Percentiles rank a stretch among this genome's conserved stretches.
These are phyloP conservation scores for Brachypodius melanocephalos DNA, from an alignment of 2,113 vertebrate genomes.

Conservation along the genomic window DNA sequence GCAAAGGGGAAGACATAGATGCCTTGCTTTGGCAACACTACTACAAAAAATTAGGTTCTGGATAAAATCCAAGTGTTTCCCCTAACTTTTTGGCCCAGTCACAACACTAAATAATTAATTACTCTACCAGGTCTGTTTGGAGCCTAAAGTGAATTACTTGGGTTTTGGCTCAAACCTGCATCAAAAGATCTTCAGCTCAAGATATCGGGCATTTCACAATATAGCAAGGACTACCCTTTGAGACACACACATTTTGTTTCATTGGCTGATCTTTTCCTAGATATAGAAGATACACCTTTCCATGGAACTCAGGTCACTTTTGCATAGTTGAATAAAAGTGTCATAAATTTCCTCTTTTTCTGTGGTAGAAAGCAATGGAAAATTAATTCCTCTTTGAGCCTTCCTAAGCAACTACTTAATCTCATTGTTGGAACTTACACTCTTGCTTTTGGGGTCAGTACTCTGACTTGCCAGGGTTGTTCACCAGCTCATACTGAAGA, in stretches of 20 bases:
- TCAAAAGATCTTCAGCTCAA: not conserved
- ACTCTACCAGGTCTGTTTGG: not conserved
- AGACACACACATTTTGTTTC: not conserved
- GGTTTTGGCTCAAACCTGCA: not conserved
- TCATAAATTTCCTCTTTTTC: not conserved
- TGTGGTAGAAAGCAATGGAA: not conserved
- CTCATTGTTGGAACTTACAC: not conserved
- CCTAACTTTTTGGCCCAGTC: not conserved
- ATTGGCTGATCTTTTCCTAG: not conserved
- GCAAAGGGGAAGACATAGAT: not conserved
- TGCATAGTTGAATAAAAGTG: not conserved
- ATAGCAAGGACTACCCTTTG: not conserved
- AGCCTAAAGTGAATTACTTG: not conserved
- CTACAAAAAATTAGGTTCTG: not conserved
- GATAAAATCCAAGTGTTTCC: not conserved
- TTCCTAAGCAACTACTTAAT: not conserved
- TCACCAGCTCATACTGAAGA: not conserved
- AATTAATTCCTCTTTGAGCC: not conserved
- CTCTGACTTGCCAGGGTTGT: not conserved
- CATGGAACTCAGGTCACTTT: not conserved
- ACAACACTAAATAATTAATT: not conserved
- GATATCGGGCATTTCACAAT: not conserved
- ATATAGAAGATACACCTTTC: not conserved
- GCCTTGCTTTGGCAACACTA: not conserved
- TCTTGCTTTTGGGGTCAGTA: not conserved